Percentiles rank a stretch among this genome's conserved stretches.
Conservation (phyloP, 2,888 invertebrate species). For the Protodeltote pygarga region DNA sequence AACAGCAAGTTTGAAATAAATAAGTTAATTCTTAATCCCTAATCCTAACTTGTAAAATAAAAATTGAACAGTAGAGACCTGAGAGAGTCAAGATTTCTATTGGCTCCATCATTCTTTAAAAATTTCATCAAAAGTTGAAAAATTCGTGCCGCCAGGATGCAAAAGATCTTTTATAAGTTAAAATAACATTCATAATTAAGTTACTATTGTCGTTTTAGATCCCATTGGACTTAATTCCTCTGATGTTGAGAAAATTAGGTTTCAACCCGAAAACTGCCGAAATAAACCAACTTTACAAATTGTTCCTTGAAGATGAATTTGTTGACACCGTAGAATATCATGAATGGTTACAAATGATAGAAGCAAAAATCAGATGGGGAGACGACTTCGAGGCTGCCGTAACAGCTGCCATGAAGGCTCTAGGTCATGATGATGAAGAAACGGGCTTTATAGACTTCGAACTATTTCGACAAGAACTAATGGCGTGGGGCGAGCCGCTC, state of each 20-base stretch:
- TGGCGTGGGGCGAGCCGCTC: slow-evolving; percentile 77
- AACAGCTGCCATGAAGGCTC: slow-evolving; percentile 69
- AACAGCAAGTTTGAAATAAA: too few relatives aligned
- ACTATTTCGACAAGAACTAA: slow-evolving; percentile 67
- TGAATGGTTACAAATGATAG: slow-evolving; percentile 79
- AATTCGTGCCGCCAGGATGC: too few relatives aligned
- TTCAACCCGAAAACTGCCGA: slow-evolving; percentile 78
- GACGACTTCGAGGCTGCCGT: slow-evolving; percentile 76
- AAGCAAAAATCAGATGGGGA: slow-evolving; percentile 76
- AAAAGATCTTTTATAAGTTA: too few relatives aligned
- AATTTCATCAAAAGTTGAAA: too few relatives aligned
- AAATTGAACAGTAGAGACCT: too few relatives aligned
- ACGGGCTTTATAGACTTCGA: slow-evolving; percentile 68
- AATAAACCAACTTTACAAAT: slow-evolving; percentile 62
- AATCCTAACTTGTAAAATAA: too few relatives aligned
- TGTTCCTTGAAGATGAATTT: slow-evolving; percentile 76
- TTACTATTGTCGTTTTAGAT: slow-evolving; percentile 57
- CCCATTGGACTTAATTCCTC: slow-evolving; percentile 62
- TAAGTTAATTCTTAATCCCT: too few relatives aligned
- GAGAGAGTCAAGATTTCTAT: too few relatives aligned
- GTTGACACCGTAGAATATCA: slow-evolving; percentile 78
- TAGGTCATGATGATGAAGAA: slow-evolving; percentile 75
- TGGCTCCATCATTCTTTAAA: too few relatives aligned
- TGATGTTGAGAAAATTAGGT: slow-evolving; percentile 76
- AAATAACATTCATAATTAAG: not conserved